Percentiles rank a stretch among this genome's conserved stretches.
phyloP scores from a whole-genome alignment of 2,113 vertebrate species.

The Taxidea taxus region DNA sequence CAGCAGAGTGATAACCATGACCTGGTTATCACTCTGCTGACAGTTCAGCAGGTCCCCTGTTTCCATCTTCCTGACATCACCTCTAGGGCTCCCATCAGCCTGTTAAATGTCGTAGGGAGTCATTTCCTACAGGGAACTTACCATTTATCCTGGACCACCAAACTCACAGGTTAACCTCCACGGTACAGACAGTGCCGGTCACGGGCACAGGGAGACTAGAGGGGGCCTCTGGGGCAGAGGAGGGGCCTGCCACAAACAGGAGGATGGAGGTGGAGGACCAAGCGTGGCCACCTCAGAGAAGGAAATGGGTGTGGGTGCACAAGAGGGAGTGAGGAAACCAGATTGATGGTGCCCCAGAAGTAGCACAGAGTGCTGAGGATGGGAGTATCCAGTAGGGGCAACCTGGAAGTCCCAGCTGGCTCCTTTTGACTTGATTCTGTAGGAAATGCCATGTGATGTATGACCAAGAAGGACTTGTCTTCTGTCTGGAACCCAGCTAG shows the following conservation, averaged over 20 bases:
- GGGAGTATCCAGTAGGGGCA: accelerated
- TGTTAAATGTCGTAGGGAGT: not conserved
- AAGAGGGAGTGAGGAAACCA: accelerated
- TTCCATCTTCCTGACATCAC: not conserved
- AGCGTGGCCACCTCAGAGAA: accelerated
- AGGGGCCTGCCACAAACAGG: not conserved
- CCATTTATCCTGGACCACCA: not conserved
- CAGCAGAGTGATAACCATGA: accelerated
- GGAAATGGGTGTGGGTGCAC: accelerated
- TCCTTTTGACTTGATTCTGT: not conserved
- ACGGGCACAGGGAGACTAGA: accelerated
- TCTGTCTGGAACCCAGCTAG: not conserved
- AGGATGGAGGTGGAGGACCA: not conserved
- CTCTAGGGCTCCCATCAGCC: not conserved
- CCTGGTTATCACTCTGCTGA: too few relatives aligned
- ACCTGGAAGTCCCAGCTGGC: not conserved
- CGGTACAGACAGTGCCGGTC: accelerated
- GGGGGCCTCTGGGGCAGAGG: accelerated
- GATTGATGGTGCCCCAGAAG: accelerated
- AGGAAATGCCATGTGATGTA: not conserved
- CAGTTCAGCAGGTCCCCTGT: accelerated
- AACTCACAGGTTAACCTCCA: accelerated
- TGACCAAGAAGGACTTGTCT: not conserved
- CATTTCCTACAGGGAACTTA: not conserved
- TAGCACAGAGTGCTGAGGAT: accelerated